phyloP scores from a whole-genome alignment of 2,113 vertebrate genomes.

The Mungos mungo region DNA sequence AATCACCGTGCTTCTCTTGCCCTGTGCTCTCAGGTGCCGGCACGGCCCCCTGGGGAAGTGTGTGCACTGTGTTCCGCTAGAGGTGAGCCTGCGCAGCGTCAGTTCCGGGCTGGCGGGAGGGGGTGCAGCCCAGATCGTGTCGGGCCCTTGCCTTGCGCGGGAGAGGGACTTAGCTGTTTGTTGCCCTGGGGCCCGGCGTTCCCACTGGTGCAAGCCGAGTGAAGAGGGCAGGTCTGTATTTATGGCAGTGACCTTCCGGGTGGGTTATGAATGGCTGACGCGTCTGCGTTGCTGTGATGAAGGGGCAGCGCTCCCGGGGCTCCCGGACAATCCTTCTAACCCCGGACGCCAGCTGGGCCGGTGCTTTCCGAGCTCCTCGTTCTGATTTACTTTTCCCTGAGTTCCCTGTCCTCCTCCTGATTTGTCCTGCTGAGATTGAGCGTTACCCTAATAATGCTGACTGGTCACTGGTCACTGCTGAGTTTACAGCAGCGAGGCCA shows the following conservation, averaged over 20 bases:
- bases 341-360: background rate
- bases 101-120: background rate
- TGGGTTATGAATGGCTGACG: background rate
- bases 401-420: background rate
- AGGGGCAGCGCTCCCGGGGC: background rate
- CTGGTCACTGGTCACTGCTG: fast-evolving
- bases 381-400: background rate
- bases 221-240: background rate
- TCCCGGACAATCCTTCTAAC: background rate
- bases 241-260: conserved; percentile 7
- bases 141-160: background rate
- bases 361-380: background rate
- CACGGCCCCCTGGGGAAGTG: conserved; percentile 96
- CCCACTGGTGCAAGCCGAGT: background rate
- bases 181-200: background rate
- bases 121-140: background rate
- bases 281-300: background rate
- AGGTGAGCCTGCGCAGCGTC: conserved; percentile 86
- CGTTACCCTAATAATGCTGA: background rate
- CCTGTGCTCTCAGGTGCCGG: conserved; percentile 88
- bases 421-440: background rate
- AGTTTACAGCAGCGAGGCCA: background rate
- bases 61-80: conserved; percentile 97
- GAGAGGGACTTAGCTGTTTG: background rate
- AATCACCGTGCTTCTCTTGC: background rate